Base-by-base conservation (phyloP, 2,888 invertebrate genomes). In the Cephus pulcher region DNA sequence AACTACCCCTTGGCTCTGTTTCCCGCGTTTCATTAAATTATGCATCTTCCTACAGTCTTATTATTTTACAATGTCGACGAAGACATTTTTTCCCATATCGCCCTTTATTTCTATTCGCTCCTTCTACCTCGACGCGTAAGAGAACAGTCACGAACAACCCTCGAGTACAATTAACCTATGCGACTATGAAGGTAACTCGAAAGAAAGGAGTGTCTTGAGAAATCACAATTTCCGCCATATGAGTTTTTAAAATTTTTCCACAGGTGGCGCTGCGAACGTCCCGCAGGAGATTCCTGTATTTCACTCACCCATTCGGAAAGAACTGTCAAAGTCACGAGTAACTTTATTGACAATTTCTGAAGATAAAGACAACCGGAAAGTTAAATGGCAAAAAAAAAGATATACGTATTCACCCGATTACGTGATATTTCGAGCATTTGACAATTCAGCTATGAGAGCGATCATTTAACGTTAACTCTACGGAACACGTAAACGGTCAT, bases 1-100 rank as follows among this genome's bases (percentile, higher is more conserved):
- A 83, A 84, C 83, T 84, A 86, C 86, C 88, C 84, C 84, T 82
- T 83, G 84, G 83, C 85, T 82, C 78, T 80, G 82, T 86, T 82
- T 83, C 78, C 82, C 81, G 85, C 82, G 83, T 86, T 86, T 85
- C 86, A 85, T 88, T 86, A 86, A 89, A 89, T 89, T 89, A 89
- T 90, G 88, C 85, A 86, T 87, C 84, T 80, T 74, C 76, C 83
- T 79, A 23, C 35, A 11, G 35, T 78, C 77, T 78, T 83, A 76
- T 80, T 76, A 75, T 79, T 78, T 77, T 79, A 23, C 23, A 23
- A 9, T 56, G 56, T 56, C 56, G 9, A 56, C 56, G 56, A 56
- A 40, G 40, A 23, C 23, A 23, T 23, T 56, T 23, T 23, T 77
- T 74, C 80, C 75, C 78, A 15, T 6, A 40, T 73, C 56, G 32